Percentiles rank a stretch among this genome's conserved stretches.
Evolutionary conservation across 2,888 invertebrate genomes (phyloP).

Genomic region (Lasioglossum vierecki): DNA sequence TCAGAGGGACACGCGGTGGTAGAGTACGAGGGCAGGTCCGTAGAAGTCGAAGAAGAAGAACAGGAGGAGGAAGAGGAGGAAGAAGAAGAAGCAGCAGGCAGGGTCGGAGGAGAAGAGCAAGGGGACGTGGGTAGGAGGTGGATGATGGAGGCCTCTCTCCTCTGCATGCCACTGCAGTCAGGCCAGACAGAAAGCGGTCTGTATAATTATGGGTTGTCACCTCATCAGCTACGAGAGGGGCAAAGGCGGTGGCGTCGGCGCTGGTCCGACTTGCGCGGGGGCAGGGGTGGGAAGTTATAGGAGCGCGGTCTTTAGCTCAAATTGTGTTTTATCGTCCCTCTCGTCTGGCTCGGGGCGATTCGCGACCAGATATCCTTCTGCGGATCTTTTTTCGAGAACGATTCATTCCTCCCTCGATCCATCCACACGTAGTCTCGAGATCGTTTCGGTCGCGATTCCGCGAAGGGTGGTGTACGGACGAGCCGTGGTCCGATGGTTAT

Average conservation of each 20-base stretch:
- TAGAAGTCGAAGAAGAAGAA: not conserved
- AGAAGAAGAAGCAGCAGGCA: slow-evolving; percentile 24
- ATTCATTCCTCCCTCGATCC: not conserved
- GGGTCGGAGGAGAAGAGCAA: slow-evolving; percentile 8
- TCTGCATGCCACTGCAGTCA: slow-evolving; percentile 83
- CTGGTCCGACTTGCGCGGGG: slow-evolving; percentile 57
- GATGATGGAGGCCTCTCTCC: slow-evolving; percentile 80
- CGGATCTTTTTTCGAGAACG: not conserved
- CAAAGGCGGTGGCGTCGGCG: slow-evolving; percentile 54
- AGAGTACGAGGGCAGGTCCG: slow-evolving; percentile 32
- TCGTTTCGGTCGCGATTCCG: not conserved
- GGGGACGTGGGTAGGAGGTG: slow-evolving; percentile 64
- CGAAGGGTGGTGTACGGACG: not conserved
- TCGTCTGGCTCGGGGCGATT: slow-evolving; percentile 70
- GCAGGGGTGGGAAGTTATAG: slow-evolving; percentile 72
- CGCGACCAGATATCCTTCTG: slow-evolving; percentile 33
- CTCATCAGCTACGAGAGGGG: slow-evolving; percentile 81
- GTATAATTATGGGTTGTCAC: slow-evolving; percentile 84
- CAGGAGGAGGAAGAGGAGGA: slow-evolving; percentile 17
- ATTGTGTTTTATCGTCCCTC: slow-evolving; percentile 83
- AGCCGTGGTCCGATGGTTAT: not conserved
- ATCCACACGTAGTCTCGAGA: not conserved
- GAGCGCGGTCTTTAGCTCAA: slow-evolving; percentile 82
- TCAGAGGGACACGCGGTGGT: slow-evolving; percentile 37
- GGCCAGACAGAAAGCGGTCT: slow-evolving; percentile 83